phyloP scores from a whole-genome alignment of 2,888 invertebrate genomes.

The Galerucella nymphaeae region DNA sequence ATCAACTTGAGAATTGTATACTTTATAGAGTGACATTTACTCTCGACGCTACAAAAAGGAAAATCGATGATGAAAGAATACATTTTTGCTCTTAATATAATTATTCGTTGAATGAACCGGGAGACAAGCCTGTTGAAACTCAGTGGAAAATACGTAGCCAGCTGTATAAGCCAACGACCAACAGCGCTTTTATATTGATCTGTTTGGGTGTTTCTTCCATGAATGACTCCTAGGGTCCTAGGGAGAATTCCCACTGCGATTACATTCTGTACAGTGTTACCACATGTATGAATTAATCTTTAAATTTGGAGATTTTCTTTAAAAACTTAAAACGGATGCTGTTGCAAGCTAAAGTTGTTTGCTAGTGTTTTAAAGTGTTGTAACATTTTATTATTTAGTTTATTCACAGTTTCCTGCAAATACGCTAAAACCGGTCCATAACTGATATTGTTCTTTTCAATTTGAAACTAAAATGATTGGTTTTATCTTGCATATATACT shows the following conservation, averaged over 20 bases:
- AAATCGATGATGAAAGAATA: conserved; percentile 5
- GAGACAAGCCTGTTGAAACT: conserved; percentile 27
- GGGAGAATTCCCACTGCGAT: conserved; percentile 28
- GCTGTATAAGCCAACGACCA: conserved; percentile 33
- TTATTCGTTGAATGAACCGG: conserved; percentile 29
- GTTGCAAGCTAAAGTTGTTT: neutral
- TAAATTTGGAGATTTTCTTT: neutral
- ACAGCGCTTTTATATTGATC: conserved; percentile 37
- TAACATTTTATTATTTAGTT: neutral
- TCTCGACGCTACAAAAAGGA: neutral
- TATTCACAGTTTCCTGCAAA: too few species aligned
- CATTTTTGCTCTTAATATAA: conserved; percentile 9
- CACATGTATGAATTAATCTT: conserved; percentile 10
- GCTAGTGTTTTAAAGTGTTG: neutral
- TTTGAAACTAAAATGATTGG: too few species aligned
- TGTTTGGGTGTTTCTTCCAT: conserved; percentile 42
- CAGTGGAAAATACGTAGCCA: conserved; percentile 17
- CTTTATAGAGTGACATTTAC: neutral
- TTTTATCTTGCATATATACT: too few species aligned
- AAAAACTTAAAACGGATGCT: neutral
- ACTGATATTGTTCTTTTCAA: too few species aligned
- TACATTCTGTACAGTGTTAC: conserved; percentile 23
- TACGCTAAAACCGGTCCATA: too few species aligned
- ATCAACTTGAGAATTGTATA: neutral
- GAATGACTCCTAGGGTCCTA: conserved; percentile 37